Percentiles rank a stretch among this genome's conserved stretches.
Conservation (phyloP, 2,888 invertebrate species). For the Sisyra nigra region DNA sequence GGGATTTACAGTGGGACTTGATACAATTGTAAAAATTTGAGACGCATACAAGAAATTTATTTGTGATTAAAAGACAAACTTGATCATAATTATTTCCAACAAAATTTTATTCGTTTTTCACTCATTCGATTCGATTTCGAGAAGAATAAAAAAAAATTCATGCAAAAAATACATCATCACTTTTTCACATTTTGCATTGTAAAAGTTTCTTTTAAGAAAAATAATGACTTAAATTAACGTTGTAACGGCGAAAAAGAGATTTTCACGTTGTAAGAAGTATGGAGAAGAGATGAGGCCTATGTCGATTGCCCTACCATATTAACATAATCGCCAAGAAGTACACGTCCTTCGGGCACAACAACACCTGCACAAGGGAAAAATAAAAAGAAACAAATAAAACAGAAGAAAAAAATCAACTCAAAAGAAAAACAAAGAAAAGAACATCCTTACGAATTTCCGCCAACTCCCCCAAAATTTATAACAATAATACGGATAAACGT, state of each 20-base stretch:
- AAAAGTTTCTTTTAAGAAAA: background rate
- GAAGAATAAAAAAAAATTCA: no score
- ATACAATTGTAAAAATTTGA: no score
- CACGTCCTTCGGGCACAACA: conserved; percentile 44
- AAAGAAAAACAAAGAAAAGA: conserved; percentile 35
- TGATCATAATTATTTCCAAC: no score
- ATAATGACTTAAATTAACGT: conserved; percentile 1
- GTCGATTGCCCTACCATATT: conserved; percentile 36
- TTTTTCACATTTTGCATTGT: no score
- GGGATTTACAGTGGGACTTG: no score
- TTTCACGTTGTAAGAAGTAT: background rate
- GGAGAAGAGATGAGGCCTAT: conserved; percentile 14
- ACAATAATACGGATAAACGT: background rate
- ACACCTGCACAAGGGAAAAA: conserved; percentile 13
- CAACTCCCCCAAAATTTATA: background rate
- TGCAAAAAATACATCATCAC: no score
- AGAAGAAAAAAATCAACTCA: conserved; percentile 14
- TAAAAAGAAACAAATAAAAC: conserved; percentile 26
- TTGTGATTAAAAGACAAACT: no score
- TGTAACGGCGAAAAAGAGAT: background rate
- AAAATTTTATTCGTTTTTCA: no score
- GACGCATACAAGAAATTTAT: no score
- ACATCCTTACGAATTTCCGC: conserved; percentile 28
- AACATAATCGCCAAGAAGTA: conserved; percentile 45
- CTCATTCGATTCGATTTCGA: no score